These are phyloP conservation scores for Parasteatoda tepidariorum DNA, from an alignment of 1,140 invertebrate species.

Conservation along the genomic window DNA sequence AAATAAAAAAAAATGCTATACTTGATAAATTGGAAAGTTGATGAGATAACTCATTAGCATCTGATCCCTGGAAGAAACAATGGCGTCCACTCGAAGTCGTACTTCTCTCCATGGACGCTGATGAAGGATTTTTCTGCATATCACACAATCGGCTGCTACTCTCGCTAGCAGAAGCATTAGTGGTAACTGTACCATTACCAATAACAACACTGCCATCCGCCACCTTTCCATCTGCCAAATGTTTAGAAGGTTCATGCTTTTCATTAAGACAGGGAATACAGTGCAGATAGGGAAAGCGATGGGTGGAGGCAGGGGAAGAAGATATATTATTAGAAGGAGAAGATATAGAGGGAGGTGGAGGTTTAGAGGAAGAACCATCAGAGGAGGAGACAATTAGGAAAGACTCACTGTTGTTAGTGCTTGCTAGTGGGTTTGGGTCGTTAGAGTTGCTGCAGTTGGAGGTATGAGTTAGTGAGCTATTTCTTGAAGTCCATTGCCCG, in stretches of 20 bases:
- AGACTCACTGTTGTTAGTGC: constrained; percentile 65
- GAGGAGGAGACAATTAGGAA: constrained; percentile 54
- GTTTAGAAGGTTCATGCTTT: constrained; percentile 61
- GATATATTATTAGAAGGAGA: constrained; percentile 47
- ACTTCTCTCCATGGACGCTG: constrained; percentile 12
- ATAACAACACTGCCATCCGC: constrained; percentile 42
- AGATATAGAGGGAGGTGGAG: constrained; percentile 8
- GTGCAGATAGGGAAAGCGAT: constrained; percentile 65
- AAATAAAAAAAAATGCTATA: too few relatives aligned
- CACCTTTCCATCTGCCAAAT: constrained; percentile 57
- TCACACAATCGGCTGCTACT: constrained; percentile 18
- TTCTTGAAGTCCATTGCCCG: constrained; percentile 30
- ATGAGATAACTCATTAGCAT: constrained; percentile 18
- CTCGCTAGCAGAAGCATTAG: constrained; percentile 52
- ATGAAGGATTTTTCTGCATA: constrained; percentile 9
- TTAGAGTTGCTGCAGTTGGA: constrained; percentile 57
- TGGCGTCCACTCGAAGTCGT: not conserved
- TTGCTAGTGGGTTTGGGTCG: constrained; percentile 38
- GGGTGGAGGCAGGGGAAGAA: constrained; percentile 56
- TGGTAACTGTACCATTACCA: constrained; percentile 50
- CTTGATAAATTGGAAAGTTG: constrained; percentile 30
- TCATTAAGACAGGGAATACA: constrained; percentile 66
- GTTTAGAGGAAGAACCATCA: constrained; percentile 13
- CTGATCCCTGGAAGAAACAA: constrained; percentile 22
- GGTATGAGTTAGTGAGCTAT: constrained; percentile 55